A percentile compares a stretch with the other conserved stretches of the same genome.
Evolutionary conservation across 2,113 vertebrate genomes (phyloP).

Genomic region (Microcebus jonahi): DNA sequence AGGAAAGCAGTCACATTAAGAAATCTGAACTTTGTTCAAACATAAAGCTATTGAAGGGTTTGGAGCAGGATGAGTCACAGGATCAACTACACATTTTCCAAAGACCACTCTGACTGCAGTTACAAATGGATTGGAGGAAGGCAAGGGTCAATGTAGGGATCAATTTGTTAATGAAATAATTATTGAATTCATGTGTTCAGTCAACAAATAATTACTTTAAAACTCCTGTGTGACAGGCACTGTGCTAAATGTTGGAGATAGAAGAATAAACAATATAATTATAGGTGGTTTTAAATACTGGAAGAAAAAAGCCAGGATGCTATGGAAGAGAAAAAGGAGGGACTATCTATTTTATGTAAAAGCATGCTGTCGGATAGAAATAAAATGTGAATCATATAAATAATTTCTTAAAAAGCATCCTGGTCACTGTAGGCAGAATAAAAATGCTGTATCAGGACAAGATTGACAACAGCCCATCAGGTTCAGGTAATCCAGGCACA

Average conservation of each 20-base stretch:
- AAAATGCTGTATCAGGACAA: neutral
- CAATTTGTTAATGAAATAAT: conserved; percentile 11
- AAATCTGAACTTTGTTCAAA: neutral
- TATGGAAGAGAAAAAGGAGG: neutral
- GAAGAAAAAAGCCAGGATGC: neutral
- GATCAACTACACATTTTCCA: neutral
- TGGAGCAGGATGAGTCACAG: neutral
- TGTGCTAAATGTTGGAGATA: neutral
- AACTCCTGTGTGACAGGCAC: neutral
- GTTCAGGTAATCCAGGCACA: neutral
- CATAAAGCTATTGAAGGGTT: neutral
- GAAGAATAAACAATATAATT: neutral
- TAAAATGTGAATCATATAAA: neutral
- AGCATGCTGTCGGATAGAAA: neutral
- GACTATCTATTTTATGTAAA: neutral
- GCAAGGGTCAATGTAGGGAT: neutral
- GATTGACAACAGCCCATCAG: neutral
- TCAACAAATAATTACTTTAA: conserved; percentile 29
- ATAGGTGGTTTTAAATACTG: neutral
- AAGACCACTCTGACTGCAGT: neutral
- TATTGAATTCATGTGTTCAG: conserved; percentile 38
- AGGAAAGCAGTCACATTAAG: neutral
- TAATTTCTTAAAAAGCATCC: neutral
- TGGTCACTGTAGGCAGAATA: neutral
- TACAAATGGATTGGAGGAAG: neutral